A percentile compares a stretch with the other conserved stretches of the same genome.
phyloP scores from a whole-genome alignment of 64 coral and sea anemone species.

The Dendronephthya gigantea region DNA sequence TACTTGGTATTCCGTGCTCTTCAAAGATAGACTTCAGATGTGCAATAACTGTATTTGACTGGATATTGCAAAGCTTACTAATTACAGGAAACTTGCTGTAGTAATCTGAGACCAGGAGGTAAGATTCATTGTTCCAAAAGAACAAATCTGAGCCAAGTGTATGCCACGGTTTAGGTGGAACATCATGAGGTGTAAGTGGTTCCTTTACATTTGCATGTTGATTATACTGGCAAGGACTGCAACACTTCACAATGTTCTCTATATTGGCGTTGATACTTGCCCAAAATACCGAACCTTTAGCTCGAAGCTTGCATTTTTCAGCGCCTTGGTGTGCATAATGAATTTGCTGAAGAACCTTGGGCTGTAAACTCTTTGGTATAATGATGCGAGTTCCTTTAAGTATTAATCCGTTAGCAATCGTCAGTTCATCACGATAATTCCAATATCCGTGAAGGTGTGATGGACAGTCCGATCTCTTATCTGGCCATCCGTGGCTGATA shows the following conservation, averaged over 20 bases:
- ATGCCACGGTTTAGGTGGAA: not conserved
- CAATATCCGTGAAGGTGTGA: not conserved
- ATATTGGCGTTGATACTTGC: slow-evolving; percentile 6
- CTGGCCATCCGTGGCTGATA: not conserved
- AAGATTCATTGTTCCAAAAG: not conserved
- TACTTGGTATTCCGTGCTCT: not conserved
- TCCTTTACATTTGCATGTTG: not conserved
- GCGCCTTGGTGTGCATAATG: slow-evolving; percentile 2
- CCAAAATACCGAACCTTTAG: slow-evolving; percentile 1
- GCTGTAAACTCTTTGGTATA: not conserved
- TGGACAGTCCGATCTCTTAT: not conserved
- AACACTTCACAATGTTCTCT: not conserved
- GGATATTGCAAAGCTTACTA: not conserved
- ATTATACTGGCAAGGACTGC: slow-evolving; percentile 1
- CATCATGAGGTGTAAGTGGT: not conserved
- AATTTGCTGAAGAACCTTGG: not conserved
- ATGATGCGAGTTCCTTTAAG: not conserved
- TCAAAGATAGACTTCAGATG: not conserved
- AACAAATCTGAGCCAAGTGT: not conserved
- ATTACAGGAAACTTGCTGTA: not conserved
- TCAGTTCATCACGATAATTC: not conserved
- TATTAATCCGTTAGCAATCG: not conserved
- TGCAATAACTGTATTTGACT: not conserved
- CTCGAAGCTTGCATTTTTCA: not conserved
- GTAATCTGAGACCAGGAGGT: not conserved